Percentiles rank a stretch among this genome's conserved stretches.
phyloP scores from a whole-genome alignment of 2,797 vertebrate species.

The Molossus alvarezi region DNA sequence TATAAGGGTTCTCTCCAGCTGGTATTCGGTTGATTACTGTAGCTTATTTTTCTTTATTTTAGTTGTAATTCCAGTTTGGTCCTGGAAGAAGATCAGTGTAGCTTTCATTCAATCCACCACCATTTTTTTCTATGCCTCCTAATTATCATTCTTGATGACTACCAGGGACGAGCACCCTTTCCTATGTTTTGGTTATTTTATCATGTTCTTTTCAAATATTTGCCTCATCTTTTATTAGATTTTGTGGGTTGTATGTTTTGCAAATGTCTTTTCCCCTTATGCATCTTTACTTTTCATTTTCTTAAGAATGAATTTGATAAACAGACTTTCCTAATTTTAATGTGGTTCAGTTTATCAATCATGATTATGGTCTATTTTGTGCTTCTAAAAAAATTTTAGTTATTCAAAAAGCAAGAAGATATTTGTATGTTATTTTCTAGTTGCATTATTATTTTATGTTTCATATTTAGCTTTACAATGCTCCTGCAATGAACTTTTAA shows the following conservation, averaged over 20 bases:
- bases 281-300: background rate
- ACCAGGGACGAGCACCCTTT: background rate
- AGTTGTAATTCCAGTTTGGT: no score
- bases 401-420: background rate
- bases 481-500: background rate
- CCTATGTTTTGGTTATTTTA: background rate
- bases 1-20: no score
- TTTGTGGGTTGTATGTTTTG: background rate
- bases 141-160: background rate
- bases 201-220: slow-evolving; percentile 2
- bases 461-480: slow-evolving; percentile 17
- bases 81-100: no score
- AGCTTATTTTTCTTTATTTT: no score
- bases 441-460: background rate
- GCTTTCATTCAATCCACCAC: no score
- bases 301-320: background rate
- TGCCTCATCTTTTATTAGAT: background rate
- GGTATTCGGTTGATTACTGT: no score
- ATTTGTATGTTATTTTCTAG: background rate
- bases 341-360: background rate
- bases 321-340: background rate
- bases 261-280: background rate
- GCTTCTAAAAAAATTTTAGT: slow-evolving; percentile 15
- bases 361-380: background rate
- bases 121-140: background rate